These are phyloP conservation scores for Dufourea novaeangliae DNA, from an alignment of 1,140 invertebrate genomes.

Conservation along the genomic window DNA sequence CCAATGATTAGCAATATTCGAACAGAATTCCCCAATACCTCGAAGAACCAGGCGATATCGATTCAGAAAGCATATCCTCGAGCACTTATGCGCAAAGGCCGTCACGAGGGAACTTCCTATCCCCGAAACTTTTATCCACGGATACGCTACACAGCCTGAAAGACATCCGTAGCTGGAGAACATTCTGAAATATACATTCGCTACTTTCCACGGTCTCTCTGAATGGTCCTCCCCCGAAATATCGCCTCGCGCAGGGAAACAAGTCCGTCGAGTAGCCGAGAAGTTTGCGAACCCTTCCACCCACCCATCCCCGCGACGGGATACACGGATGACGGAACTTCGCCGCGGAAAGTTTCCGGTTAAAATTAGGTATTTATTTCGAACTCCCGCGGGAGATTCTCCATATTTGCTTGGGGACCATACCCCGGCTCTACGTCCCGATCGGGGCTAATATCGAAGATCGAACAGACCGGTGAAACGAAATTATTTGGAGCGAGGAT, in stretches of 20 bases:
- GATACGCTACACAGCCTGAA: neutral
- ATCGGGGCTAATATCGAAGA: no score
- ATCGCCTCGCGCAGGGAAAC: conserved; percentile 7
- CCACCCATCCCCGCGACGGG: neutral
- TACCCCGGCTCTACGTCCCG: no score
- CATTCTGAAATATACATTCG: conserved; percentile 9
- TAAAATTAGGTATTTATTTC: conserved; percentile 9
- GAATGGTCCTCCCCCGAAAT: neutral
- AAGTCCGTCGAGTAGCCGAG: neutral
- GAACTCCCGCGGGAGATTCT: neutral
- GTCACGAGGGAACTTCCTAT: neutral
- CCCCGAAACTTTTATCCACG: conserved; percentile 1
- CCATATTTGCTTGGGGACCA: neutral
- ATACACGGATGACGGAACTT: neutral
- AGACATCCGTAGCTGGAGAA: neutral
- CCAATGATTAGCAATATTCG: no score
- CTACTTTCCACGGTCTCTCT: neutral
- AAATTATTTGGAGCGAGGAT: no score
- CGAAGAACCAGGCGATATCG: neutral
- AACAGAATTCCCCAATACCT: no score
- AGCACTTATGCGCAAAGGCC: neutral
- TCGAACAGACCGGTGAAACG: no score
- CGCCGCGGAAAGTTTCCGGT: neutral
- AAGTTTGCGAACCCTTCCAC: no score
- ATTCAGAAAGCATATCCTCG: conserved; percentile 13